Percentiles rank a stretch among this genome's conserved stretches.
Evolutionary conservation across 2,797 vertebrate genomes (phyloP).

Genomic region (Anguilla anguilla): DNA sequence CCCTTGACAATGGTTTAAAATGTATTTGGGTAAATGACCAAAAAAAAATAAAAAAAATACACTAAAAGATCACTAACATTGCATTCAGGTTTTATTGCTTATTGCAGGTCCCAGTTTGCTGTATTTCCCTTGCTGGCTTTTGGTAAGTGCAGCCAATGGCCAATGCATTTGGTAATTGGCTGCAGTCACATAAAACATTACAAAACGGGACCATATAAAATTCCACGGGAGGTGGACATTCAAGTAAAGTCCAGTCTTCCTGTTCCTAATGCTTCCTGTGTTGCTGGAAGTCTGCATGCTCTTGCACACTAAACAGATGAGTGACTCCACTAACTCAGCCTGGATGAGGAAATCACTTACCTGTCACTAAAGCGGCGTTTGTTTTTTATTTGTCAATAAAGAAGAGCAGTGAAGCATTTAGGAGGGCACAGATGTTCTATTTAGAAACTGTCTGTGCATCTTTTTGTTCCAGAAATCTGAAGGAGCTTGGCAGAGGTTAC

Average conservation of each 20-base stretch:
- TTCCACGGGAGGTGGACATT: neutral
- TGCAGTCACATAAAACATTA: neutral
- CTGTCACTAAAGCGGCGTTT: conserved; percentile 4
- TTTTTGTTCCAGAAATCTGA: neutral
- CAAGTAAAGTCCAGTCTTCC: neutral
- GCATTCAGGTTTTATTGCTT: neutral
- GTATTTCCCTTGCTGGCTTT: neutral
- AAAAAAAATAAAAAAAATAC: too few relatives aligned
- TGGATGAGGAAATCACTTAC: conserved; percentile 19
- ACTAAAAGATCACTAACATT: too few relatives aligned
- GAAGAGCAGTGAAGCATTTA: conserved; percentile 11
- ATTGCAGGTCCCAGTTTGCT: neutral
- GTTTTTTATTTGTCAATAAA: conserved; percentile 20
- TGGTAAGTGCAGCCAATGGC: neutral
- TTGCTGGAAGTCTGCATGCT: neutral
- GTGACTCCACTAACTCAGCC: conserved; percentile 1
- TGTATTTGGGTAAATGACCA: too few relatives aligned
- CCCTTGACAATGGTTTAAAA: too few relatives aligned
- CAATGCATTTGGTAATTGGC: neutral
- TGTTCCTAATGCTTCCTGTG: neutral
- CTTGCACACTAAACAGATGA: neutral
- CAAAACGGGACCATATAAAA: neutral
- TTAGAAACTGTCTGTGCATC: conserved; percentile 2
- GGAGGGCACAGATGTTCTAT: neutral
- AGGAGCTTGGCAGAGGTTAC: neutral